phyloP scores from a whole-genome alignment of 2,888 invertebrate genomes.

The Nemapogon koenigi region DNA sequence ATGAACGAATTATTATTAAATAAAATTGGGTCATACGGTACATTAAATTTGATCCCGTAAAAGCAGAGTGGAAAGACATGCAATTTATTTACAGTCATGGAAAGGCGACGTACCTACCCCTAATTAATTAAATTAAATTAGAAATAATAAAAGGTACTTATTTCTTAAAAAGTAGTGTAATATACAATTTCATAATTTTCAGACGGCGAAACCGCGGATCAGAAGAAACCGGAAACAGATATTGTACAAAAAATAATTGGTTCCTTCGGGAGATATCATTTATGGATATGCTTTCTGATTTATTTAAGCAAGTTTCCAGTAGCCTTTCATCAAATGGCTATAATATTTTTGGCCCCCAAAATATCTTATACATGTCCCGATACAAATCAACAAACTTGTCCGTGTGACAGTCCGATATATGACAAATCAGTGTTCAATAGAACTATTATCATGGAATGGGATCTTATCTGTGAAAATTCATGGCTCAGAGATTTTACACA shows the following conservation, averaged over 20 bases:
- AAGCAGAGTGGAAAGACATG: too few relatives aligned
- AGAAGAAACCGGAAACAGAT: constrained; percentile 24
- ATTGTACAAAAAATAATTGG: constrained; percentile 47
- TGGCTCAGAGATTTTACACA: constrained; percentile 74
- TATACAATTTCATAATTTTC: constrained; percentile 11
- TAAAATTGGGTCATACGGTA: too few relatives aligned
- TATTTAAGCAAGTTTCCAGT: constrained; percentile 51
- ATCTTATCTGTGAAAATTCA: constrained; percentile 71
- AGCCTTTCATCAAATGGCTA: constrained; percentile 58
- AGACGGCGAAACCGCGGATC: constrained; percentile 20
- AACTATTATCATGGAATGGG: constrained; percentile 78
- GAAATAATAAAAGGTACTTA: too few relatives aligned
- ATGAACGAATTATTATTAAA: too few relatives aligned
- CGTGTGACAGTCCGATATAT: constrained; percentile 65
- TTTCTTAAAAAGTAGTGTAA: too few relatives aligned
- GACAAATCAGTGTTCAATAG: constrained; percentile 70
- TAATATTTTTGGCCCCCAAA: constrained; percentile 54
- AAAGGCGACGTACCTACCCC: too few relatives aligned
- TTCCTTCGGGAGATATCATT: constrained; percentile 59
- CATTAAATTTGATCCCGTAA: too few relatives aligned
- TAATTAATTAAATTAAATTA: too few relatives aligned
- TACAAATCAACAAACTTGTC: constrained; percentile 41
- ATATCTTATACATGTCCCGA: constrained; percentile 32
- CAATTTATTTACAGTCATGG: too few relatives aligned
- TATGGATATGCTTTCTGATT: constrained; percentile 40